Conservation (phyloP, 2,888 invertebrate genomes). For the Phalangium opilio region DNA sequence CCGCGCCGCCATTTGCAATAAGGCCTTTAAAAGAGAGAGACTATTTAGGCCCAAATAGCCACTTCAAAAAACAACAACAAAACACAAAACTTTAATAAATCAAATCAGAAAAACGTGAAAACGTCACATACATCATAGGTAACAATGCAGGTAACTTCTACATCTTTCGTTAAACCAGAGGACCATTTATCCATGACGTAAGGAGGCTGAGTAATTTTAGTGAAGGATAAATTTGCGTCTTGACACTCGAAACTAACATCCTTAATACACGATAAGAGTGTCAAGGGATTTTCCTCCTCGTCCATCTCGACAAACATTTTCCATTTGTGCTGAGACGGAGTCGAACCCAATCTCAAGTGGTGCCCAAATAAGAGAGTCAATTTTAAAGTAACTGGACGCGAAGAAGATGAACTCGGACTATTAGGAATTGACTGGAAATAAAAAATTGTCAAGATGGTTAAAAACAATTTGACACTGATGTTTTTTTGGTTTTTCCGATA, state of each 20-base stretch:
- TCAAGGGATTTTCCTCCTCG: slow-evolving; percentile 21
- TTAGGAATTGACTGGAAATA: slow-evolving; percentile 9
- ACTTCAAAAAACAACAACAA: too few relatives aligned
- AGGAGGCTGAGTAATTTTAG: slow-evolving; percentile 25
- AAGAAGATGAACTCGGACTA: slow-evolving; percentile 7
- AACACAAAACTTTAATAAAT: too few relatives aligned
- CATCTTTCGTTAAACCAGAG: slow-evolving; percentile 24
- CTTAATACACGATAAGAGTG: slow-evolving; percentile 27
- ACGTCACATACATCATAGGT: slow-evolving; percentile 26
- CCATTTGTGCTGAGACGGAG: slow-evolving; percentile 29
- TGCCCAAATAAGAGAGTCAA: slow-evolving; percentile 28
- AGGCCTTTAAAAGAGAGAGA: too few relatives aligned
- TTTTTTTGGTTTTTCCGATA: background rate
- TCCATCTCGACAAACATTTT: slow-evolving; percentile 32
- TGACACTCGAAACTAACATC: slow-evolving; percentile 28
- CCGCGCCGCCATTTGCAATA: too few relatives aligned
- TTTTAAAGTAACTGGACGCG: slow-evolving; percentile 10
- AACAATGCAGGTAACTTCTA: slow-evolving; percentile 29
- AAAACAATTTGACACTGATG: background rate
- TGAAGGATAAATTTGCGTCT: slow-evolving; percentile 22
- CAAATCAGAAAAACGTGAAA: background rate
- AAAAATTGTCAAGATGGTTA: background rate
- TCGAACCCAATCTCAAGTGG: slow-evolving; percentile 25
- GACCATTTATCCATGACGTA: slow-evolving; percentile 33
- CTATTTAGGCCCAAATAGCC: too few relatives aligned